Evolutionary conservation across 2,113 vertebrate genomes (phyloP).

Genomic region (Urocitellus parryii): DNA sequence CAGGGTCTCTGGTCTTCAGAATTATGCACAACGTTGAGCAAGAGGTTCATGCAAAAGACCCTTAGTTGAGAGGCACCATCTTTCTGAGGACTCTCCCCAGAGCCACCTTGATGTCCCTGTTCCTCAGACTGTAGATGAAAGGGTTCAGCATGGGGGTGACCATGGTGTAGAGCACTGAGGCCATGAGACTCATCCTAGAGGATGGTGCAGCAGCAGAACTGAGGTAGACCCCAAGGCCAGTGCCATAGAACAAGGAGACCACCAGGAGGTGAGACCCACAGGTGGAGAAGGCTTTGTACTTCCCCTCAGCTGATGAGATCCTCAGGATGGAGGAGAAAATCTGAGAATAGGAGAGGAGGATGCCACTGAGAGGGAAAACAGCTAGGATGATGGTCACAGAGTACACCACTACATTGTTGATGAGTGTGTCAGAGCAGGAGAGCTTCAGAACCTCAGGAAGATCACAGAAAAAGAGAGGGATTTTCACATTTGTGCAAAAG

Average conservation of each 20-base stretch:
- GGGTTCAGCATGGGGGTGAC: neutral
- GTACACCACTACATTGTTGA: constrained; percentile 36
- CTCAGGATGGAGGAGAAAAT: constrained; percentile 60
- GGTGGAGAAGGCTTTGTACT: no score
- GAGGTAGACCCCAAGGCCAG: neutral
- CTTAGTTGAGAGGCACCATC: no score
- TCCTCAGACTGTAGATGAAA: neutral
- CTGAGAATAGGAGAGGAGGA: constrained; percentile 56
- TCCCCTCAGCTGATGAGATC: neutral
- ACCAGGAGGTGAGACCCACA: no score
- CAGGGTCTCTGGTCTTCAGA: neutral
- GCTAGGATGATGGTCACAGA: neutral
- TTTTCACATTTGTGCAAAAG: constrained; percentile 42
- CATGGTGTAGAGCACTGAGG: neutral
- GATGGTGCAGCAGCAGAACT: neutral
- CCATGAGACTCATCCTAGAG: neutral
- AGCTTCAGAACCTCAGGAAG: constrained; percentile 55
- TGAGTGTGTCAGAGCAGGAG: neutral
- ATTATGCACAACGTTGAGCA: neutral
- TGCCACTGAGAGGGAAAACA: neutral
- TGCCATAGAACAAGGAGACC: no score
- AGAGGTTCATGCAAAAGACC: neutral
- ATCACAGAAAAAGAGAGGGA: constrained; percentile 62
- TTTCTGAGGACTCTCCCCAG: neutral
- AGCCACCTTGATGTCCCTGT: no score